These are phyloP conservation scores for Ganaspis sp. DNA, from an alignment of 1,140 invertebrate species.

Conservation along the genomic window DNA sequence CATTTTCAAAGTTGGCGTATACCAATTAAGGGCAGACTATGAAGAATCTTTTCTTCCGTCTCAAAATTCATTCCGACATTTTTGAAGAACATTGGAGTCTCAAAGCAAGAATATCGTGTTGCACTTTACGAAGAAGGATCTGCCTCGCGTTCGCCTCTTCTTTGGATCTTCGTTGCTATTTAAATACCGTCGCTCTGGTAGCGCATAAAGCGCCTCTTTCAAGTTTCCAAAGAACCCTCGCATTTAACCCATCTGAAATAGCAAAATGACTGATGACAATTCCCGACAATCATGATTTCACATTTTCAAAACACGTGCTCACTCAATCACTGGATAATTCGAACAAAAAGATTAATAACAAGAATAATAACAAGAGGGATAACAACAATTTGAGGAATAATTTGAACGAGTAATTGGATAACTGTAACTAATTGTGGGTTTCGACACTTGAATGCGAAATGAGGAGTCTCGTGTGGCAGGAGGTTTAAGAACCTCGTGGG, in stretches of 20 bases:
- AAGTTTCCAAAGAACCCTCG: slow-evolving; percentile 1
- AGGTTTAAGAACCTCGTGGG: slow-evolving; percentile 8
- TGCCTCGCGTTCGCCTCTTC: slow-evolving; percentile 32
- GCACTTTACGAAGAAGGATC: slow-evolving; percentile 54
- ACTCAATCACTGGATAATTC: background rate
- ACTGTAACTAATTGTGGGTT: too few relatives aligned
- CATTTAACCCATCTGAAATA: background rate
- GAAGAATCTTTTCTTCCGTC: slow-evolving; percentile 6
- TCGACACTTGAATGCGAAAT: background rate
- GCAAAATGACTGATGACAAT: background rate
- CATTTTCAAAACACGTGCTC: background rate
- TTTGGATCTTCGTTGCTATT: slow-evolving; percentile 44
- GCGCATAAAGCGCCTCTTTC: slow-evolving; percentile 33
- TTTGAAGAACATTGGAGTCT: too few relatives aligned
- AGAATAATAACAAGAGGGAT: too few relatives aligned
- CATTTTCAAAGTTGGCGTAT: slow-evolving; percentile 32
- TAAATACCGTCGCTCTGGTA: slow-evolving; percentile 45
- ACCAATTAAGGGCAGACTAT: slow-evolving; percentile 18
- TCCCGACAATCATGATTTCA: background rate
- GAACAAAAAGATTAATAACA: background rate
- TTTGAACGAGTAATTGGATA: too few relatives aligned
- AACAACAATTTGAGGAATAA: too few relatives aligned
- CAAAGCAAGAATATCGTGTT: slow-evolving; percentile 53
- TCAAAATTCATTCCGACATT: too few relatives aligned
- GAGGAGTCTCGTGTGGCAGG: background rate